phyloP scores from a whole-genome alignment of 2,797 vertebrate species.

The Etheostoma nigrum region DNA sequence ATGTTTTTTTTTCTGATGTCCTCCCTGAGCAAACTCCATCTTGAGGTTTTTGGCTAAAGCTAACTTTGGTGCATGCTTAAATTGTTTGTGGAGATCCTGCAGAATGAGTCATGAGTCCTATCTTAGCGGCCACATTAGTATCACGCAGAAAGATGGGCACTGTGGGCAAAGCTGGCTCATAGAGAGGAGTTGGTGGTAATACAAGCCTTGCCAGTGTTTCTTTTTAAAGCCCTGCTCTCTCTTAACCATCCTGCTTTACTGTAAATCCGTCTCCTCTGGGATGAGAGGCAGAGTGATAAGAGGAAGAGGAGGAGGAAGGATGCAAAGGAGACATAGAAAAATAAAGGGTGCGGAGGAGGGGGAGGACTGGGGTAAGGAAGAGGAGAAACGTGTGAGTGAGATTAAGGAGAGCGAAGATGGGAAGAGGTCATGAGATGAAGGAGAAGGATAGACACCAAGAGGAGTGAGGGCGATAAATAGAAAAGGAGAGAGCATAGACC shows the following conservation, averaged over 20 bases:
- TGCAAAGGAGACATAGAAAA: conserved; percentile 39
- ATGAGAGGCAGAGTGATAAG: conserved; percentile 58
- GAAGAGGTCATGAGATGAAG: conserved; percentile 51
- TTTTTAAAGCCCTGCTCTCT: conserved; percentile 76
- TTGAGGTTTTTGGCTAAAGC: conserved; percentile 47
- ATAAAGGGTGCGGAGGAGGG: conserved; percentile 8
- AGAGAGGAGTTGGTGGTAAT: conserved; percentile 65
- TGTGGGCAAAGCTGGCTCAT: conserved; percentile 67
- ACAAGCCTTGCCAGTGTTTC: conserved; percentile 62
- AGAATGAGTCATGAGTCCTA: conserved; percentile 71
- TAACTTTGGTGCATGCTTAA: conserved; percentile 32
- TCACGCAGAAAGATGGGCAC: conserved; percentile 55
- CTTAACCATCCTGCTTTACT: conserved; percentile 72
- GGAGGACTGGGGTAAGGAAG: conserved; percentile 19
- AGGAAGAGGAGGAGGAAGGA: conserved; percentile 60
- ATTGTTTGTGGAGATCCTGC: conserved; percentile 21
- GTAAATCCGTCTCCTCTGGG: conserved; percentile 77
- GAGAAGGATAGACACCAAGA: conserved; percentile 30
- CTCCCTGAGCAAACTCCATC: conserved; percentile 41
- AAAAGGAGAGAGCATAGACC: conserved; percentile 38
- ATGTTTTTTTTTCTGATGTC: conserved; percentile 27
- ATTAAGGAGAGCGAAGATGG: conserved; percentile 30
- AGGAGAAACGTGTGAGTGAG: conserved; percentile 35
- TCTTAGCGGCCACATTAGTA: conserved; percentile 53
- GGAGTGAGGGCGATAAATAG: conserved; percentile 35